Base-by-base conservation (phyloP, 2,797 vertebrate species). In the Hypotaenidia okinawae region DNA sequence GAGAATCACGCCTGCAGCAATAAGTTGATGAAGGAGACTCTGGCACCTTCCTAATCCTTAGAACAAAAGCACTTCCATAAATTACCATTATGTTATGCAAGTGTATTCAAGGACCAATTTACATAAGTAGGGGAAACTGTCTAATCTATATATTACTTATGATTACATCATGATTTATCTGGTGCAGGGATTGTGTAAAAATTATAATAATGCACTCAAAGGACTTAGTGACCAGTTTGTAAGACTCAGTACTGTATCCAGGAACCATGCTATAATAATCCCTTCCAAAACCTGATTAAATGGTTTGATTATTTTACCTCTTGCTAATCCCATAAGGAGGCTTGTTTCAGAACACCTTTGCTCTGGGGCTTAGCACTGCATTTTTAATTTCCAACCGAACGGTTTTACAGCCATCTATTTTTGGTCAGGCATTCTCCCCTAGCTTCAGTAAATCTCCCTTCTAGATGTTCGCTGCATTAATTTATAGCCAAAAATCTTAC, bases 41-140 rank as follows among this genome's bases (percentile, higher is more conserved):
- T 91, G 89, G 52, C 79, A 91, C 47, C 39, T 76, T 77, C 69
- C 64, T 91, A 93, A 91, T 93, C 74, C 84, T 88, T 94, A 78
- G 66, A 95, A 91, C 58, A 90, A 90, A 94, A 88, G 55, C 69
- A 37, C 43, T 89, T 87, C 73, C 62, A 79, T 87, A 88, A 91
- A 95, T 93, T 92, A 78, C 57, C 33, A 35, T 83, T 82, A 32
- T 51, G 61, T 81, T 95, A 78, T 1, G 3, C 66, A 93, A 95
- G 57, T 74, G 69, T 80, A 55, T 86, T 92, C 73, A 87, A 94
- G 84, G 79, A 49, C 47, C 67, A 75, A 81, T 95, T 91, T 94
- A 76, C 77, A 19, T 84, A 90, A 91, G 45, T 19, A 69, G 77
- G 16, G 24, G 30, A 87, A 89, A 76, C 64, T 67, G 88, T 18